Evolutionary conservation across 2,888 invertebrate genomes (phyloP).

Genomic region (Dolomedes plantarius): DNA sequence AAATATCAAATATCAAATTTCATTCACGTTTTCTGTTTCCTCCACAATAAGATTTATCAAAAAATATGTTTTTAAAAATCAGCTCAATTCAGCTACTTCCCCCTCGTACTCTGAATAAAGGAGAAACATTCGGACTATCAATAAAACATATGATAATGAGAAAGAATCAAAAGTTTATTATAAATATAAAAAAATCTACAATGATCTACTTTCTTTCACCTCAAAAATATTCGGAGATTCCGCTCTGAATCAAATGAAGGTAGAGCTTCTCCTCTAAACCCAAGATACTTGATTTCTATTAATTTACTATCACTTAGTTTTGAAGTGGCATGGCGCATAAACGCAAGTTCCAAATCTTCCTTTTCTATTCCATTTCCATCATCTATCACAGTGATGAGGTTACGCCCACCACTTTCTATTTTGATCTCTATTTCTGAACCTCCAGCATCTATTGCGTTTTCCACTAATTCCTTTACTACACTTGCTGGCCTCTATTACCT

Average conservation of each 20-base stretch:
- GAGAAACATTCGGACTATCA: too few relatives aligned
- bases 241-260: neutral
- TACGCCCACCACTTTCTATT: neutral
- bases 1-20: too few relatives aligned
- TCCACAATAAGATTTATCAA: too few relatives aligned
- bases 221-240: too few relatives aligned
- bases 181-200: too few relatives aligned
- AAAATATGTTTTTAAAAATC: too few relatives aligned
- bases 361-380: slow-evolving; percentile 17
- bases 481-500: slow-evolving; percentile 8
- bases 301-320: neutral
- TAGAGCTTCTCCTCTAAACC: slow-evolving; percentile 16
- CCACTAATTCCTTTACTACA: slow-evolving; percentile 11
- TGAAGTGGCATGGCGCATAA: slow-evolving; percentile 4
- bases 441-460: slow-evolving; percentile 20
- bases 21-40: too few relatives aligned
- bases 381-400: slow-evolving; percentile 11
- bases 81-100: too few relatives aligned
- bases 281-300: neutral
- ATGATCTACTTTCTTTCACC: too few relatives aligned
- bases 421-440: neutral
- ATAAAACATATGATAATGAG: too few relatives aligned
- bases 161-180: too few relatives aligned
- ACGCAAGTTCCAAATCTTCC: neutral
- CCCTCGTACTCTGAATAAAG: too few relatives aligned